Evolutionary conservation across 2,113 vertebrate species (phyloP).

Genomic region (Pan troglodytes): NHGRI_mPanTro3-v2.1_pri NC_072402.2:39615001-39615500

Average conservation of each 20-base stretch:
- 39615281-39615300: not conserved
- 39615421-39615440: not conserved
- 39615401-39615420: not conserved
- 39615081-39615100: not conserved
- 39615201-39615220: not conserved
- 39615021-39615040: not conserved
- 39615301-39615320: not conserved
- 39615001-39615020: not conserved
- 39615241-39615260: not conserved
- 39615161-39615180: not conserved
- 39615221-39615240: not conserved
- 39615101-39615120: not conserved
- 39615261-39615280: accelerated
- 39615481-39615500: slow-evolving; percentile 32
- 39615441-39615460: not conserved
- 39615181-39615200: not conserved
- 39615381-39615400: not conserved
- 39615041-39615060: not conserved
- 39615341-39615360: not conserved
- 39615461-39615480: not conserved
- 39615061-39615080: not conserved
- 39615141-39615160: not conserved
- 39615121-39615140: not conserved
- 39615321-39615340: not conserved
- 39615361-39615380: not conserved